A percentile compares a stretch with the other conserved stretches of the same genome.
Conservation (phyloP, 1,140 invertebrate species). For the Mizuhopecten yessoensis region DNA sequence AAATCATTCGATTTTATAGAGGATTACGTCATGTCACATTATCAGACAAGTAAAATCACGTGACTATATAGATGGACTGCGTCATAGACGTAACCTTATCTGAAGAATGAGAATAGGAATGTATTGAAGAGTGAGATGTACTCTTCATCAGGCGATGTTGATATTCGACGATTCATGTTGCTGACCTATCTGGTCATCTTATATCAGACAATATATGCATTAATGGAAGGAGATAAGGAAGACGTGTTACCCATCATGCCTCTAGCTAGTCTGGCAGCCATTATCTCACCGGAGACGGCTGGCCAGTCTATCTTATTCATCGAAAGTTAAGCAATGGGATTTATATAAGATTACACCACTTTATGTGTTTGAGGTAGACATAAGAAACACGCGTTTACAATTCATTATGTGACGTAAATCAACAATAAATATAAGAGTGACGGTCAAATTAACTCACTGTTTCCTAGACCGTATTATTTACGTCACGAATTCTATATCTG, state of each 20-base stretch:
- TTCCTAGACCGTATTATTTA: not conserved
- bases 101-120: not conserved
- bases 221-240: not conserved
- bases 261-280: not conserved
- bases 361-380: not conserved
- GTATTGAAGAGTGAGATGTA: not conserved
- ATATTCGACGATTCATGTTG: not conserved
- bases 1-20: too few species aligned
- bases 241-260: not conserved
- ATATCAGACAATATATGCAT: conserved; percentile 1
- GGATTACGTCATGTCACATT: too few species aligned
- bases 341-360: not conserved
- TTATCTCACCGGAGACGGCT: too few species aligned
- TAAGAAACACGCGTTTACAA: not conserved
- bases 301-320: too few species aligned
- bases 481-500: not conserved
- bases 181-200: not conserved
- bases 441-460: not conserved
- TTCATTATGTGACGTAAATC: not conserved
- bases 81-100: not conserved
- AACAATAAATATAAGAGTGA: not conserved
- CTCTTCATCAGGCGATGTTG: not conserved
- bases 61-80: not conserved
- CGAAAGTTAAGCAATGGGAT: not conserved
- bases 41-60: not conserved